A percentile compares a stretch with the other conserved stretches of the same genome.
Conservation (phyloP, 2,113 vertebrate genomes). For the Rhagologus leucostigma region DNA sequence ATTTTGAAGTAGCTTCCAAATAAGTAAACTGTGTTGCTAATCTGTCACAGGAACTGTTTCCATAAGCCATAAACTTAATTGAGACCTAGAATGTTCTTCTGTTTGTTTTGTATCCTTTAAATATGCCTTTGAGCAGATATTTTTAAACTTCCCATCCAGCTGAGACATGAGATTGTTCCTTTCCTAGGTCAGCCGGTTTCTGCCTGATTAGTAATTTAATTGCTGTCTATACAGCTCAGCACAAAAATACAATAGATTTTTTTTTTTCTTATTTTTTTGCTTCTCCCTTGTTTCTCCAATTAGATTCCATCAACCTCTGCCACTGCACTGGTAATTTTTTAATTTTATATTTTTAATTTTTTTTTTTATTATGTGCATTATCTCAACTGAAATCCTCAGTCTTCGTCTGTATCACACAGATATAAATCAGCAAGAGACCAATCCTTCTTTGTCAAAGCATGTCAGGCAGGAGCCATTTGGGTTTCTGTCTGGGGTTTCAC, state of each 20-base stretch:
- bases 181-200: neutral
- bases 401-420: neutral
- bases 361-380: neutral
- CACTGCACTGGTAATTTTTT: neutral
- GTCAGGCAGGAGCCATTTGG: constrained; percentile 16
- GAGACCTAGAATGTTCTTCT: neutral
- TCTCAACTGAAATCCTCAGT: neutral
- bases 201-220: neutral
- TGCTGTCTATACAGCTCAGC: neutral
- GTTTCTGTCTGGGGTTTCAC: constrained; percentile 5
- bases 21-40: neutral
- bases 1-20: neutral
- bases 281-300: neutral
- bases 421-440: neutral
- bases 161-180: neutral
- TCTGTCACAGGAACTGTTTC: neutral
- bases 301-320: neutral
- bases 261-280: neutral
- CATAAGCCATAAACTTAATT: neutral
- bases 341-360: neutral
- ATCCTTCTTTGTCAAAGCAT: neutral
- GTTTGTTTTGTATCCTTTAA: neutral
- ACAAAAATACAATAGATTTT: neutral
- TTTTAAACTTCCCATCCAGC: neutral
- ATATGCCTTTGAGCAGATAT: neutral